These are phyloP conservation scores for Drosophila ambigua DNA, from an alignment of 1,140 invertebrate species.

Conservation along the genomic window DNA sequence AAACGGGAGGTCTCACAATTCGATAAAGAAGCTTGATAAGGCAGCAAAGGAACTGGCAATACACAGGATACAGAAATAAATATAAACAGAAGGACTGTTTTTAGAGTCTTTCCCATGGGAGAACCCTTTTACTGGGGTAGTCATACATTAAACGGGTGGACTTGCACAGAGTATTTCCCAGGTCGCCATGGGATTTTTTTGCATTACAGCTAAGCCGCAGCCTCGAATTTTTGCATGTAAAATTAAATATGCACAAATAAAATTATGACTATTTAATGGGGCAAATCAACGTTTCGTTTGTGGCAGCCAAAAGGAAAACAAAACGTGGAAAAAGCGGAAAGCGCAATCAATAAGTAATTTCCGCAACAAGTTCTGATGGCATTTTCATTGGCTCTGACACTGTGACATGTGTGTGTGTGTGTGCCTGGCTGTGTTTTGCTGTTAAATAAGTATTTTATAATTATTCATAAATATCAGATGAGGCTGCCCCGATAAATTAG, in stretches of 20 bases:
- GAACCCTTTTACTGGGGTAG: too few species aligned
- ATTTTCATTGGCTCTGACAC: constrained; percentile 51
- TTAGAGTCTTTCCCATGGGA: too few species aligned
- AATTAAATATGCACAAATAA: constrained; percentile 56
- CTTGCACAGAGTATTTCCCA: neutral
- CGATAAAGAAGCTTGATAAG: neutral
- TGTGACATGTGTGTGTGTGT: constrained; percentile 1
- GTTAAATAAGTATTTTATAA: constrained; percentile 38
- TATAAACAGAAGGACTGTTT: too few species aligned
- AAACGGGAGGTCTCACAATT: neutral
- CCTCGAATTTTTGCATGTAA: constrained; percentile 18
- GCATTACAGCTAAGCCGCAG: constrained; percentile 7
- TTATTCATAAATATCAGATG: constrained; percentile 46
- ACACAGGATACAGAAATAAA: too few species aligned
- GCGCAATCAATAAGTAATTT: constrained; percentile 71
- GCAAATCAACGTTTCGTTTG: constrained; percentile 10
- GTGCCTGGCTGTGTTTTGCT: too few species aligned
- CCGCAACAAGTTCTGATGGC: constrained; percentile 64
- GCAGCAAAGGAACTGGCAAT: too few species aligned
- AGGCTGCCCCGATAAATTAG: constrained; percentile 17
- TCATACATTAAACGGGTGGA: neutral
- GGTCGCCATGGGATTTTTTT: neutral
- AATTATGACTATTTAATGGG: constrained; percentile 68
- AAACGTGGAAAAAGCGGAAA: constrained; percentile 11
- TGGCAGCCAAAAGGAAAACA: constrained; percentile 22